These are phyloP conservation scores for Cryptoblepharus egeriae DNA, from an alignment of 2,797 vertebrate species.

Conservation along the genomic window DNA sequence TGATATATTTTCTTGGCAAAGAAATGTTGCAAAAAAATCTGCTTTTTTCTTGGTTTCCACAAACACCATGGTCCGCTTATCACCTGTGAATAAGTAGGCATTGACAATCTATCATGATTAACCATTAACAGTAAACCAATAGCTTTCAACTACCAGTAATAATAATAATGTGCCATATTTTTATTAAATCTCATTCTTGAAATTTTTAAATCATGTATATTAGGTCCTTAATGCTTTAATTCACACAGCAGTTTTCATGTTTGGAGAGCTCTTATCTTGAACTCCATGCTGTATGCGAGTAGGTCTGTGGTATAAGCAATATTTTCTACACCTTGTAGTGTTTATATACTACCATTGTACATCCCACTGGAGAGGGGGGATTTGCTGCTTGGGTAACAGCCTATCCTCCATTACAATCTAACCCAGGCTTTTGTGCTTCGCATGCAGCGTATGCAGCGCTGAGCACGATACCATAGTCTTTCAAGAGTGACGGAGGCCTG, in stretches of 20 bases:
- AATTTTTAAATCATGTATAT: not conserved
- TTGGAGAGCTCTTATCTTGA: not conserved
- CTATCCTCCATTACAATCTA: too few relatives aligned
- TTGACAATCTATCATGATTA: not conserved
- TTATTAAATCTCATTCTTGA: not conserved
- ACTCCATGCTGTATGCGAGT: not conserved
- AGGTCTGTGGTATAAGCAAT: too few relatives aligned
- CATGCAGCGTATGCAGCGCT: too few relatives aligned
- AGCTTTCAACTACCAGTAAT: not conserved
- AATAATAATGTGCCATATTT: not conserved
- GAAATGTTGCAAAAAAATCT: slow-evolving; percentile 89
- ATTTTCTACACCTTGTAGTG: too few relatives aligned
- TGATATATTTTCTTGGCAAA: slow-evolving; percentile 91
- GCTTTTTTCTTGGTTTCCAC: slow-evolving; percentile 93
- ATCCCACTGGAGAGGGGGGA: too few relatives aligned
- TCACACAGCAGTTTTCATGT: not conserved
- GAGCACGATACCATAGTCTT: too few relatives aligned
- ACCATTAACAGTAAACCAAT: not conserved
- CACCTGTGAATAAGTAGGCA: slow-evolving; percentile 72
- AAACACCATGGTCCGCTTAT: slow-evolving; percentile 92
- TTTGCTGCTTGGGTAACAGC: too few relatives aligned
- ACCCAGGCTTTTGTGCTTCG: too few relatives aligned
- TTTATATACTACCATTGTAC: too few relatives aligned
- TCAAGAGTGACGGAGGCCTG: too few relatives aligned
- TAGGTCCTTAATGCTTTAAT: not conserved